These are phyloP conservation scores for Drosophila suzukii DNA, from an alignment of 1,140 invertebrate genomes.

Conservation along the genomic window DNA sequence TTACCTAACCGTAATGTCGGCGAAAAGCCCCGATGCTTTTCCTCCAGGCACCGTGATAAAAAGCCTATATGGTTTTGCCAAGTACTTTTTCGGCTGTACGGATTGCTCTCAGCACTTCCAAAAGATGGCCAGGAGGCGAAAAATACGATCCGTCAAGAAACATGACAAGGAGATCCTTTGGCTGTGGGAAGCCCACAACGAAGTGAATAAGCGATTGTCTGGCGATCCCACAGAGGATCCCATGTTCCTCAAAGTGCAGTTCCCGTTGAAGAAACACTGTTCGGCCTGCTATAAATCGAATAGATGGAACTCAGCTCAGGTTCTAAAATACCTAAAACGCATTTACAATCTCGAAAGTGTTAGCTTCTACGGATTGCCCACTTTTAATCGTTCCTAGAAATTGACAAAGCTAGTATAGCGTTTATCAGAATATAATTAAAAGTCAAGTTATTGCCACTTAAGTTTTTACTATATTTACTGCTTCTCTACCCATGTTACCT, in stretches of 20 bases:
- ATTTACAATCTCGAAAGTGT: constrained; percentile 21
- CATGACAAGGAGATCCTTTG: constrained; percentile 92
- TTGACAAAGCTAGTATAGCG: neutral
- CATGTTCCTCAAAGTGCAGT: constrained; percentile 93
- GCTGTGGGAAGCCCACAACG: constrained; percentile 97
- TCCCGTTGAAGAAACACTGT: constrained; percentile 90
- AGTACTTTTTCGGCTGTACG: constrained; percentile 96
- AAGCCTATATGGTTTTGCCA: constrained; percentile 94
- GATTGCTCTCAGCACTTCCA: constrained; percentile 94
- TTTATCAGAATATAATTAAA: neutral
- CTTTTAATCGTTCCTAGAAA: neutral
- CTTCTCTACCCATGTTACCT: neutral
- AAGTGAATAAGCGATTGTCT: constrained; percentile 93
- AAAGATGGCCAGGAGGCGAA: constrained; percentile 88
- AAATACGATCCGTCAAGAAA: constrained; percentile 87
- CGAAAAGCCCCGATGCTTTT: constrained; percentile 84
- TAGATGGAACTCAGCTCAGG: neutral
- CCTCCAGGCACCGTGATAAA: constrained; percentile 87
- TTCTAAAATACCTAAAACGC: constrained; percentile 27
- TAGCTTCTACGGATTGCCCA: constrained; percentile 44
- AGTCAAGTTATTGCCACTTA: too few relatives aligned
- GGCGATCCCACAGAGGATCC: constrained; percentile 96
- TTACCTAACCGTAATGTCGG: constrained; percentile 92
- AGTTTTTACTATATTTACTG: neutral
- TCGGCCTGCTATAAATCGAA: constrained; percentile 86